Evolutionary conservation across 2,113 vertebrate species (phyloP), one percentile per base, ranked within the genome.

Genomic region (Ammodytes marinus): DNA sequence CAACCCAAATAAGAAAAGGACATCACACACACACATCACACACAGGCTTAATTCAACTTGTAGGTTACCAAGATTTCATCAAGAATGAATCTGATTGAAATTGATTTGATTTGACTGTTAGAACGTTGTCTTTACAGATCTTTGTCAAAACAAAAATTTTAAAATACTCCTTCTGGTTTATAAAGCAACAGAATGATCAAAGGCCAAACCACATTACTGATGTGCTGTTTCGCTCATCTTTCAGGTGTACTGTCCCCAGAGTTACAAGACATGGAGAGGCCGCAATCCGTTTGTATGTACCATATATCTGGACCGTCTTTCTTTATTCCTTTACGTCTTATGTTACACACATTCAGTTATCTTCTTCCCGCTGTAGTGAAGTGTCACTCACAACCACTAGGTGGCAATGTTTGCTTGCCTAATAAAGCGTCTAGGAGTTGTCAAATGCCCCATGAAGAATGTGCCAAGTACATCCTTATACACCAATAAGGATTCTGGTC

Each of bases 401-500:
- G 12, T 69, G 89, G 81, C 83, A 55, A 3, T 78, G 35, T 83
- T 55, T 59, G 27, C 37, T 53, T 8, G 8, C 79, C 3, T 43
- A 79, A 49, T 43, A 9, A 27, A 12, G 5, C 43, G 27, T 13
- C 4, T 12, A 10, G 1, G 6, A 47, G 27, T 6, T 35, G 8
- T 13, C 45, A 19, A 19, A 35, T 7, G n/a, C 13, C n/a, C n/a
- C 60, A 15, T 5, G 13, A 9, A 50, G 13, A n/a, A 8, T n/a
- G 2, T 1, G 2, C 9, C 27, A 2, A 45, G 35, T 50, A 2
- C 63, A 37, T 53, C 19, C 7, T 46, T 63, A 14, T 5, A 15
- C 15, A 47, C n/a, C 47, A 77, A 14, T 8, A 4, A 15, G 3
- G 19, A 8, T 58, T 15, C 3, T 42, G 3, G 5, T 35, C 1